These are phyloP conservation scores for Rhamnusium bicolor DNA, from an alignment of 2,888 invertebrate genomes.

Conservation along the genomic window DNA sequence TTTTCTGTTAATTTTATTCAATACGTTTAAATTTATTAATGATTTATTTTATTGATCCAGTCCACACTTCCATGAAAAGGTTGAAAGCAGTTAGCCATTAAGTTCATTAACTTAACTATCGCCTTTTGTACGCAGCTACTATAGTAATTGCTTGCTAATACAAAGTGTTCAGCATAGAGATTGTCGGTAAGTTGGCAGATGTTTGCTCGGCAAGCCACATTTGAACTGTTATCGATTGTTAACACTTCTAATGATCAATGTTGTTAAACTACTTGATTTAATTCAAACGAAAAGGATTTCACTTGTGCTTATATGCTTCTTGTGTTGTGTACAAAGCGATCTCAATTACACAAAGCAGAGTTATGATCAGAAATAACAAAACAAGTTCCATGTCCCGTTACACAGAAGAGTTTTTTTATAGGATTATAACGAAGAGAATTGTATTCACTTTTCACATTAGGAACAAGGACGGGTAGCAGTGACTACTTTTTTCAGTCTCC, in stretches of 20 bases:
- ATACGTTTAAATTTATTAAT: not conserved
- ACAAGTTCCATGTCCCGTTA: no score
- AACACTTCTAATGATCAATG: conserved; percentile 21
- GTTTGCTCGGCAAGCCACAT: conserved; percentile 30
- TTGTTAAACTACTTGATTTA: conserved; percentile 21
- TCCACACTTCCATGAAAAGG: not conserved
- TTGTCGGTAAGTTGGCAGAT: conserved; percentile 32
- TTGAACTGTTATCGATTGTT: conserved; percentile 18
- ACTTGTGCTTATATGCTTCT: not conserved
- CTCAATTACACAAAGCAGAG: not conserved
- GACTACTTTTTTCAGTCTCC: no score
- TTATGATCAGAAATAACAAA: no score
- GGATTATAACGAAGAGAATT: no score
- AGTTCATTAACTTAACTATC: not conserved
- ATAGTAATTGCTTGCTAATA: conserved; percentile 26
- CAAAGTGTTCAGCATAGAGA: not conserved
- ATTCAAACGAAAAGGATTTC: conserved; percentile 11
- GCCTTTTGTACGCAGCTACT: conserved; percentile 24
- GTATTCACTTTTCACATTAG: no score
- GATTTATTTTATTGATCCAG: not conserved
- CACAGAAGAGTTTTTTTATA: no score
- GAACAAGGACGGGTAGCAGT: no score
- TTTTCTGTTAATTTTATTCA: not conserved
- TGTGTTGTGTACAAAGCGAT: not conserved
- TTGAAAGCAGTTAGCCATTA: not conserved